Evolutionary conservation across 2,113 vertebrate species (phyloP).

Genomic region (Pristiophorus japonicus): DNA sequence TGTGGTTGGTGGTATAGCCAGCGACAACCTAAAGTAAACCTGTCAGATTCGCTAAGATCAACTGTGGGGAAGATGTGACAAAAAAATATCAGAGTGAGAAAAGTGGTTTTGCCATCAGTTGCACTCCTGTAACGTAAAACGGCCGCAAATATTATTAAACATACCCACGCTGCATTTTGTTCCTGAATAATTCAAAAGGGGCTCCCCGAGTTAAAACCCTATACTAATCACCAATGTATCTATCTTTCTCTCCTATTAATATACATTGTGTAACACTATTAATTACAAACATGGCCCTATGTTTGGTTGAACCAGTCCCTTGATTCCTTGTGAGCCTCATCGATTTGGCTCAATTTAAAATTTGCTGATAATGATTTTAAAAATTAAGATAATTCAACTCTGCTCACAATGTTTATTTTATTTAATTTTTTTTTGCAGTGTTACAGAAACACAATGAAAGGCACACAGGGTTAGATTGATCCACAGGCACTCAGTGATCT

Average conservation of each 20-base stretch:
- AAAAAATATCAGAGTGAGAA: neutral
- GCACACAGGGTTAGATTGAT: neutral
- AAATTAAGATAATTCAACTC: neutral
- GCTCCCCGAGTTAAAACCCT: neutral
- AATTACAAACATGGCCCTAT: neutral
- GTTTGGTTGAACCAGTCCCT: neutral
- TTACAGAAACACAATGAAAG: slow-evolving; percentile 11
- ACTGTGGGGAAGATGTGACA: neutral
- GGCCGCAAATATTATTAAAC: neutral
- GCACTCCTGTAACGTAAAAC: neutral
- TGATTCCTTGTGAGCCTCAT: neutral
- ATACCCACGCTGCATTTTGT: neutral
- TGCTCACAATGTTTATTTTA: neutral
- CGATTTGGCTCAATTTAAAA: neutral
- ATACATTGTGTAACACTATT: neutral
- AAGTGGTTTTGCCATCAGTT: neutral
- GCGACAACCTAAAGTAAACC: neutral
- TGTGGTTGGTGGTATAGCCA: too few relatives aligned
- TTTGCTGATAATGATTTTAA: neutral
- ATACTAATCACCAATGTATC: neutral
- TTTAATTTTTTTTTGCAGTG: neutral
- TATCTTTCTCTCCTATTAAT: neutral
- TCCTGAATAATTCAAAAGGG: neutral
- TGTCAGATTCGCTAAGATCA: neutral
- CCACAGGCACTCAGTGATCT: neutral